Conservation (phyloP, 2,113 vertebrate genomes). For the Zingel zingel region DNA sequence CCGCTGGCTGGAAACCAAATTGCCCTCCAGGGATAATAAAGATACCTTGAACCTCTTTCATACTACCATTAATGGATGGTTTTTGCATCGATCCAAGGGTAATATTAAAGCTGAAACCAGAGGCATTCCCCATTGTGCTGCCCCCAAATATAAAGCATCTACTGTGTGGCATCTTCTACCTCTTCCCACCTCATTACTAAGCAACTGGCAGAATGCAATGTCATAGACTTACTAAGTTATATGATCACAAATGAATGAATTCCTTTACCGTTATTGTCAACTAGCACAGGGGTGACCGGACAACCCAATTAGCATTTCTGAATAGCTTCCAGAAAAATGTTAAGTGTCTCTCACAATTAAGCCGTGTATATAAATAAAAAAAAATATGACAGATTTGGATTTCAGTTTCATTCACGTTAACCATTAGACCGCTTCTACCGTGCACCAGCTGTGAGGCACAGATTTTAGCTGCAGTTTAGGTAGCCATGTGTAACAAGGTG, state of each 20-base stretch:
- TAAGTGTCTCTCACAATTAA: not conserved
- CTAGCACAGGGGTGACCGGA: not conserved
- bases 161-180: not conserved
- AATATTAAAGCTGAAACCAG: no score
- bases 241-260: not conserved
- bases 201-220: not conserved
- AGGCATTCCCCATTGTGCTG: not conserved
- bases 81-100: no score
- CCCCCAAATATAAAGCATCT: not conserved
- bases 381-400: not conserved
- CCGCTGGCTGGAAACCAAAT: no score
- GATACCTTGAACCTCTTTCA: no score
- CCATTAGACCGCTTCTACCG: not conserved
- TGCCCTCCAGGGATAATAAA: no score
- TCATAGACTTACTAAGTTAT: not conserved
- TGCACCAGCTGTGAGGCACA: not conserved
- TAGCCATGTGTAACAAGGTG: not conserved
- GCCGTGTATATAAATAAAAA: not conserved
- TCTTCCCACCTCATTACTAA: not conserved
- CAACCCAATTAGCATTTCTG: not conserved
- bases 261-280: not conserved
- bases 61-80: no score
- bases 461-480: not conserved
- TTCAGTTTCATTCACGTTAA: not conserved
- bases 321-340: not conserved